These are phyloP conservation scores for Drosophila seguyi DNA, from an alignment of 1,140 invertebrate species.

Conservation along the genomic window DNA sequence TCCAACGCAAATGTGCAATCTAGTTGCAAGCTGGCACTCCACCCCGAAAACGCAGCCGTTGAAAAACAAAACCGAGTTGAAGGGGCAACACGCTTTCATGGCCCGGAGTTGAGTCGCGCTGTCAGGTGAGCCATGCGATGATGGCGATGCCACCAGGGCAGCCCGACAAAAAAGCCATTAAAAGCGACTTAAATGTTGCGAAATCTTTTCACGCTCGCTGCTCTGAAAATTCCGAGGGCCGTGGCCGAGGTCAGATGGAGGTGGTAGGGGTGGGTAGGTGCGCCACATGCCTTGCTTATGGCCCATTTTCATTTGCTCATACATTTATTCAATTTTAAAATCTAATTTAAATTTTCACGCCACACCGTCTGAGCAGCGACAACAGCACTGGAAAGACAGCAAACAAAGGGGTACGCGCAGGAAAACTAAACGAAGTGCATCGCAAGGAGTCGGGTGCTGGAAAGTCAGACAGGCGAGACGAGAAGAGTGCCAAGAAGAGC, in stretches of 20 bases:
- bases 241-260: background rate
- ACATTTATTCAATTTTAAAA: constrained; percentile 82
- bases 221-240: background rate
- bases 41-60: background rate
- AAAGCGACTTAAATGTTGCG: constrained; percentile 64
- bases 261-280: background rate
- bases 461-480: constrained; percentile 29
- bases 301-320: constrained; percentile 73
- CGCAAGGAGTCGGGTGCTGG: constrained; percentile 36
- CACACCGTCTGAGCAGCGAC: constrained; percentile 44
- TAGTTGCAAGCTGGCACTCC: constrained; percentile 21
- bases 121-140: constrained; percentile 18
- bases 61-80: constrained; percentile 42
- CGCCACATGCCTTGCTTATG: constrained; percentile 53
- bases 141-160: constrained; percentile 24
- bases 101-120: constrained; percentile 13
- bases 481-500: background rate
- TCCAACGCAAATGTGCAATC: constrained; percentile 51
- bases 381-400: constrained; percentile 20
- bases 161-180: constrained; percentile 74
- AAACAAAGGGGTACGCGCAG: constrained; percentile 34
- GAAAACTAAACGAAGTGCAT: constrained; percentile 68
- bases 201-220: constrained; percentile 58
- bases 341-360: constrained; percentile 81
- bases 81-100: constrained; percentile 42